Percentiles rank a stretch among this genome's conserved stretches.
Evolutionary conservation across 2,797 vertebrate species (phyloP).

Genomic region (Arctocebus calabarensis): DNA sequence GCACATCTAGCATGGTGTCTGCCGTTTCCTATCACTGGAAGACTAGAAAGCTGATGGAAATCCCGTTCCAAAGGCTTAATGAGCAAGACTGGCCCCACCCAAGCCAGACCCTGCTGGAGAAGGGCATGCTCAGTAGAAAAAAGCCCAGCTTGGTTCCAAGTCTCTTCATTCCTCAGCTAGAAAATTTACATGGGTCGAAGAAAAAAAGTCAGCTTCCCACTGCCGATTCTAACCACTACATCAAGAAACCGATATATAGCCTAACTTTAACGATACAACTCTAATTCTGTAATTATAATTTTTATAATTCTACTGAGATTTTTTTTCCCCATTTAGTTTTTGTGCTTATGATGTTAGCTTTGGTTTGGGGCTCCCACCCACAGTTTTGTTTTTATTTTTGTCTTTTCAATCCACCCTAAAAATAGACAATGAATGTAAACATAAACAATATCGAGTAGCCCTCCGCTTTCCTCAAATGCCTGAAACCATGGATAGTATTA

Average conservation of each 20-base stretch:
- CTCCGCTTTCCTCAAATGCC: background rate
- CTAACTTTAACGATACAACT: conserved; percentile 36
- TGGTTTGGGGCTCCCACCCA: background rate
- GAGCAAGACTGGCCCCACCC: conserved; percentile 86
- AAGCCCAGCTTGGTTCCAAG: conserved; percentile 81
- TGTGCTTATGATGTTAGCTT: background rate
- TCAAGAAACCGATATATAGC: conserved; percentile 53
- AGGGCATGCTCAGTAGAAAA: conserved; percentile 83
- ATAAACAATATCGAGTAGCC: background rate
- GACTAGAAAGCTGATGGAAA: conserved; percentile 79
- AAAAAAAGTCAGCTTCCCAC: conserved; percentile 78
- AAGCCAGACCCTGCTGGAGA: conserved; percentile 82
- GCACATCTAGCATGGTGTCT: conserved; percentile 47
- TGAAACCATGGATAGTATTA: background rate
- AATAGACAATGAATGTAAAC: conserved; percentile 23
- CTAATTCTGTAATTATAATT: conserved; percentile 59
- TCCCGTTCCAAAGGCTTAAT: conserved; percentile 80
- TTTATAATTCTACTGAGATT: background rate
- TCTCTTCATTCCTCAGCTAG: conserved; percentile 82
- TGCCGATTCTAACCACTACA: conserved; percentile 70
- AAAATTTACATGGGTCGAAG: conserved; percentile 80
- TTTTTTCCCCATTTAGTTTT: background rate
- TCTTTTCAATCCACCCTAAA: background rate
- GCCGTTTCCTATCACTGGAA: conserved; percentile 58
- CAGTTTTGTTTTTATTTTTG: conserved; percentile 44